phyloP scores from a whole-genome alignment of 2,797 vertebrate species.

The Pantherophis vulpinus region DNA sequence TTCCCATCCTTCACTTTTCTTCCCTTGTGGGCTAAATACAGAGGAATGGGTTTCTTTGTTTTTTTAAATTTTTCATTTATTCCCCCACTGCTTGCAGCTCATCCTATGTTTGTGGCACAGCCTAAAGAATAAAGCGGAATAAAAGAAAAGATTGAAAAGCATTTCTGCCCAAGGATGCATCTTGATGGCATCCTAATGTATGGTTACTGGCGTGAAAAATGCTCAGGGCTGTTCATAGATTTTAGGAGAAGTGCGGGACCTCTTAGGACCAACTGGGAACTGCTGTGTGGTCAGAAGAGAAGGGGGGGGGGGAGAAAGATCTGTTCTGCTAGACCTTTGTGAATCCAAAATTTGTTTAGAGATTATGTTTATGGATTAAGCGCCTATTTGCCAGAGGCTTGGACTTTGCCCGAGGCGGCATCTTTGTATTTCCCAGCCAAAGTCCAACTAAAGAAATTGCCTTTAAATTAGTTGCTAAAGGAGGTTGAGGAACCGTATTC shows the following conservation, averaged over 20 bases:
- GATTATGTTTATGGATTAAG: not conserved
- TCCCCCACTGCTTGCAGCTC: not conserved
- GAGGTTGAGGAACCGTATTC: not conserved
- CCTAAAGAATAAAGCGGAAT: not conserved
- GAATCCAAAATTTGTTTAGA: not conserved
- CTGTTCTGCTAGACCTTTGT: not conserved
- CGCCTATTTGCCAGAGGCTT: not conserved
- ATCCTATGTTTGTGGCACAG: not conserved
- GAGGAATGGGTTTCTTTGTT: not conserved
- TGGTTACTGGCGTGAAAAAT: not conserved
- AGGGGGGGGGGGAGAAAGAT: not conserved
- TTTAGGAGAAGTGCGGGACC: not conserved
- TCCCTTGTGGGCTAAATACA: not conserved
- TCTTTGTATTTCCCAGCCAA: not conserved
- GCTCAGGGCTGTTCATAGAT: not conserved
- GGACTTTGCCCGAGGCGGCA: not conserved
- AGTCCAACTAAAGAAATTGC: not conserved
- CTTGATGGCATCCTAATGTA: not conserved
- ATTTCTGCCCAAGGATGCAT: not conserved
- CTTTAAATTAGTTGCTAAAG: not conserved
- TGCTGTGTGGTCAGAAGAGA: not conserved
- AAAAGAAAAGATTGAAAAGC: not conserved
- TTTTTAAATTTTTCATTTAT: not conserved
- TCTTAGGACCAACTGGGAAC: not conserved
- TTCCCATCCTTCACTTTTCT: not conserved